Evolutionary conservation across 2,888 invertebrate species (phyloP), one percentile per base, ranked within the genome.

Genomic region (Ecdyonurus torrentis): DNA sequence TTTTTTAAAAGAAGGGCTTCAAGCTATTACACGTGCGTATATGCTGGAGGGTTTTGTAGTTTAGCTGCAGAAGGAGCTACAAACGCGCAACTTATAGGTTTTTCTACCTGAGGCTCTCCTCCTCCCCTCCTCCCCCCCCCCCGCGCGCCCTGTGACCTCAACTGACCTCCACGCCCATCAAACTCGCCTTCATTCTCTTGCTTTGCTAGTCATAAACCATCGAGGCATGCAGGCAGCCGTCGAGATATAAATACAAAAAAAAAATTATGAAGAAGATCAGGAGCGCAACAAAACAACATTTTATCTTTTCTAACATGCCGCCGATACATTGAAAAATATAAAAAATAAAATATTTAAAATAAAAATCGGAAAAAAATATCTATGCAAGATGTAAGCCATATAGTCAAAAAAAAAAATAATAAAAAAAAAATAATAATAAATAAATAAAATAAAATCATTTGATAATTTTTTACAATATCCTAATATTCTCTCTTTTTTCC

Each of bases 261-360:
- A 5, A 15, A 37, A 15, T n/a, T 15, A 37, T 10, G 7, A 37
- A 37, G 37, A 37, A 37, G 37, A 37, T 5, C 15, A 37, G 37
- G 7, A 37, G 15, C 37, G 37, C 37, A 37, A 37, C 37, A 37
- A 37, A n/a, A 37, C 37, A 37, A 37, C 37, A 37, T 37, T 37
- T 37, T 37, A 37, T 37, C 37, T 37, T 15, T 37, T 37, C 37
- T n/a, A 37, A 37, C 37, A 37, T n/a, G 37, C 37, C 37, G 15
- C n/a, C 37, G 37, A 37, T 37, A 37, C 37, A 37, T 10, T 37
- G n/a, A n/a, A n/a, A n/a, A n/a, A n/a, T n/a, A n/a, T n/a, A n/a
- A 62, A 64, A 66, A 65, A 66, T 59, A 66, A 52, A 66, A 53
- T 24, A 66, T 62, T 61, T 52, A 25, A n/a, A 37, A 25, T n/a